Conservation (phyloP, 2,888 invertebrate species). For the Fragum sueziense region DNA sequence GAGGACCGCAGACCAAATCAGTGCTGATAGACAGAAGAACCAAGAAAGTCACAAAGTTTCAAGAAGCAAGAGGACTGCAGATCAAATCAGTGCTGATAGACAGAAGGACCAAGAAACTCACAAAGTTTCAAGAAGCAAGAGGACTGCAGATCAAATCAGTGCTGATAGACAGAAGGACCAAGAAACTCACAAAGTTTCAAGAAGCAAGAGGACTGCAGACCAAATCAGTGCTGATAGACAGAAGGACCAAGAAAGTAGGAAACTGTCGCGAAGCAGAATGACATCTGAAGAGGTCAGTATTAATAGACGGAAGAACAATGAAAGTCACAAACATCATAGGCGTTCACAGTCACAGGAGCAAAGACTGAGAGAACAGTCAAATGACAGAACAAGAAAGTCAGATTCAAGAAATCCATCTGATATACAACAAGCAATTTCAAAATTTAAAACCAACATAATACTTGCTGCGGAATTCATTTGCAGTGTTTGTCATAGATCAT, state of each 20-base stretch:
- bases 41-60: too few species aligned
- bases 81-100: too few species aligned
- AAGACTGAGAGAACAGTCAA: background rate
- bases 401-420: too few species aligned
- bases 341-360: too few species aligned
- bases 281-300: background rate
- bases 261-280: background rate
- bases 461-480: constrained; percentile 2
- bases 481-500: background rate
- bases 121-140: background rate
- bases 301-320: background rate
- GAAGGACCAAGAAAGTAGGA: background rate
- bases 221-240: too few species aligned
- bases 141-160: too few species aligned
- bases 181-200: too few species aligned
- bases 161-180: too few species aligned
- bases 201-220: too few species aligned
- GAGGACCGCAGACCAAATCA: too few species aligned
- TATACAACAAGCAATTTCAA: background rate
- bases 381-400: background rate
- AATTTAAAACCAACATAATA: background rate
- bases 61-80: too few species aligned
- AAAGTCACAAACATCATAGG: background rate
- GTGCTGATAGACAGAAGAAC: too few species aligned
- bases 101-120: background rate